Base-by-base conservation (phyloP, 2,113 vertebrate species). In the Campylorhamphus procurvoides region DNA sequence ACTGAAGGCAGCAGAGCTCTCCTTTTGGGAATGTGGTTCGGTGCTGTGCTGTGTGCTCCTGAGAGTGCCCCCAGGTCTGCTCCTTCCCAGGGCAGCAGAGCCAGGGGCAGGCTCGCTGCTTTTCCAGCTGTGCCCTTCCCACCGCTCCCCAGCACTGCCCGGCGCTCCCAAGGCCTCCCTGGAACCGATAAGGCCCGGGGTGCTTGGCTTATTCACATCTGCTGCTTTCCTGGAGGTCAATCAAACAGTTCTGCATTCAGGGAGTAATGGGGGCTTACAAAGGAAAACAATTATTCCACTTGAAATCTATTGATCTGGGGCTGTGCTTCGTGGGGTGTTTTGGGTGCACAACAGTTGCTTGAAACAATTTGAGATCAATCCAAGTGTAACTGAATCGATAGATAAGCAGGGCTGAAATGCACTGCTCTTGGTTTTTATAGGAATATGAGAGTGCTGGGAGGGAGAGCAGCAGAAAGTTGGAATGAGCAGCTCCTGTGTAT, bases 221-320 rank as follows among this genome's bases (percentile, higher is more conserved):
- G 98, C 97, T 98, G 93, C 93, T 97, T 98, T 98, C 91, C 97
- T 98, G 53, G 91, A 97, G 97, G 97, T 97, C 97, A 97, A 94
- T 97, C 97, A 96, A 94, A 97, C 93, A 92, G 88, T 93, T 97
- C 95, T 97, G 97, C 90, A 96, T 97, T 97, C 92, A 96, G 94
- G 93, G 96, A 97, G 97, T 97, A 97, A 96, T 97, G 96, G 96
- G 96, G 84, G 97, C 94, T 96, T 96, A 97, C 97, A 97, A 97
- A 98, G 96, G 97, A 97, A 97, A 98, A 98, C 92, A 97, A 97
- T 98, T 97, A 97, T 97, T 97, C 97, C 95, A 95, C 90, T 97
- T 96, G 97, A 97, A 97, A 96, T 96, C 92, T 97, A 97, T 98
- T 96, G 98, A 98, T 97, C 95, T 96, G 77, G 73, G 75, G 92